phyloP scores from a whole-genome alignment of 2,888 invertebrate genomes.

The Hoplodrina blanda region DNA sequence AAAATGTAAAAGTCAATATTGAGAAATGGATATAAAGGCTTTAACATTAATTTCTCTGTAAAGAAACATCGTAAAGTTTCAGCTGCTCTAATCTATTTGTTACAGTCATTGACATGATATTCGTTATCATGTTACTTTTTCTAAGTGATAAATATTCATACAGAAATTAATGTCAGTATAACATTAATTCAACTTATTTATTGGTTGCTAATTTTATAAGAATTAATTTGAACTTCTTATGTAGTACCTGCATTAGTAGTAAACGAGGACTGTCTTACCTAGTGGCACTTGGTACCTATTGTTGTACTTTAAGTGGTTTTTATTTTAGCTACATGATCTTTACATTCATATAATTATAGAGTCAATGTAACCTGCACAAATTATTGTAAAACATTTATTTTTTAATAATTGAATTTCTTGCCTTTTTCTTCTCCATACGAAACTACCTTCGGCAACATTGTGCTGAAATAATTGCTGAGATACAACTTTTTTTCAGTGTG shows the following conservation, averaged over 20 bases:
- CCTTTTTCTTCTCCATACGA: too few species aligned
- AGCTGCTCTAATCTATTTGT: constrained; percentile 29
- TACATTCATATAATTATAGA: too few species aligned
- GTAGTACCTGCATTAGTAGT: not conserved
- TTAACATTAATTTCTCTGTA: constrained; percentile 25
- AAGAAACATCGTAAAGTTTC: constrained; percentile 25
- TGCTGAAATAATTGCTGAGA: too few species aligned
- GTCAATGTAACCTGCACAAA: too few species aligned
- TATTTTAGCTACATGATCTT: too few species aligned
- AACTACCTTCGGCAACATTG: too few species aligned
- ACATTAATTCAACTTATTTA: constrained; percentile 15
- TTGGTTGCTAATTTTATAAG: not conserved
- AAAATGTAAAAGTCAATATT: constrained; percentile 30
- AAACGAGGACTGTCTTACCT: too few species aligned
- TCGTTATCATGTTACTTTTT: constrained; percentile 9
- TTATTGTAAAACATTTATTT: too few species aligned
- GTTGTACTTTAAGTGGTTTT: too few species aligned
- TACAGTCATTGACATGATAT: constrained; percentile 8
- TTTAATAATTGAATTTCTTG: too few species aligned
- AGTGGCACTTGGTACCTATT: too few species aligned
- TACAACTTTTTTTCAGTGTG: too few species aligned
- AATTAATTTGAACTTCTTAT: not conserved
- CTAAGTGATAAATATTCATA: not conserved
- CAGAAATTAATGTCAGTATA: constrained; percentile 1
- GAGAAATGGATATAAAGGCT: constrained; percentile 23